Evolutionary conservation across 2,113 vertebrate genomes (phyloP).

Genomic region (Saimiri boliviensis): DNA sequence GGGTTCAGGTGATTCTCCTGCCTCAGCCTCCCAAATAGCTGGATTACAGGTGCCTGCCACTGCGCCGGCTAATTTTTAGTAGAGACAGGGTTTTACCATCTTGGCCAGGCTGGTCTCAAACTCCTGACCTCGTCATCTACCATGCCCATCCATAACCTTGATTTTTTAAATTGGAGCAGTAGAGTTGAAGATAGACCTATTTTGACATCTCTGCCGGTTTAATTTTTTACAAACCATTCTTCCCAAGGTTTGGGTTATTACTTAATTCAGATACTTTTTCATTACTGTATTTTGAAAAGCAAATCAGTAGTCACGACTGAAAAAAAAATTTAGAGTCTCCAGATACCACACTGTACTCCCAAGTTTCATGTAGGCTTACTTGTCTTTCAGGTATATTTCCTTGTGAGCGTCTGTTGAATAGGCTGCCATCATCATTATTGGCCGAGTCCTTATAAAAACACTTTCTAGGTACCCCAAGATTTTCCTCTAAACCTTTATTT

Average conservation of each 20-base stretch:
- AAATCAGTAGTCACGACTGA: neutral
- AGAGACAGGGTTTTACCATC: too few relatives aligned
- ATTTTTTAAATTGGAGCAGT: neutral
- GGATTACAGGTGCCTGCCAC: too few relatives aligned
- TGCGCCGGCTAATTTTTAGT: too few relatives aligned
- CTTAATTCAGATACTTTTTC: neutral
- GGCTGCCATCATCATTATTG: neutral
- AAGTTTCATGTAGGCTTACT: neutral
- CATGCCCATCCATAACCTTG: too few relatives aligned
- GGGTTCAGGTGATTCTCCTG: too few relatives aligned
- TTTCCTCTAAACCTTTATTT: neutral
- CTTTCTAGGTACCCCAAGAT: neutral
- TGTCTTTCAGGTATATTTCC: neutral
- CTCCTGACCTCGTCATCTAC: too few relatives aligned
- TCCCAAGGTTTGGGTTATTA: neutral
- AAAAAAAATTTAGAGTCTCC: neutral
- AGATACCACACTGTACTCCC: neutral
- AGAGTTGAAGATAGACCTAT: neutral
- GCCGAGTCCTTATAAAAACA: neutral
- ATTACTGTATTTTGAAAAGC: conserved; percentile 14
- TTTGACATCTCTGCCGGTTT: neutral
- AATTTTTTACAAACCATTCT: neutral
- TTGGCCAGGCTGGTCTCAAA: too few relatives aligned
- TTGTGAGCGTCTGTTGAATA: neutral
- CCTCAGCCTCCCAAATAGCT: too few relatives aligned